Evolutionary conservation across 2,113 vertebrate species (phyloP), one percentile per base, ranked within the genome.

Genomic region (Pachycephala philippinensis): DNA sequence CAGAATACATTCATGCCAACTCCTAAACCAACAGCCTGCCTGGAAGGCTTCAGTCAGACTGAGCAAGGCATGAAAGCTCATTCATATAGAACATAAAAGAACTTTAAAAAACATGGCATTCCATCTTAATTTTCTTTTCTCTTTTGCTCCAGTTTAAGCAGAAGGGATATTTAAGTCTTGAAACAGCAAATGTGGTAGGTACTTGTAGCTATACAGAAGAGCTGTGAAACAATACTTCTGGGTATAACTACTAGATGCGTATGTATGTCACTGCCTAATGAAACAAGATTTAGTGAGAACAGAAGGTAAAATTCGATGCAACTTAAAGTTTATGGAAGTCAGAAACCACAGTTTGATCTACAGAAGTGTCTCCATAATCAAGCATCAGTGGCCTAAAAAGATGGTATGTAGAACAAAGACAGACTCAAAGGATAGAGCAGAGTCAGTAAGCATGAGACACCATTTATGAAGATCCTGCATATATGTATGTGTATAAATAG

Each of bases 401-500:
- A 84, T 18, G 15, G 10, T 21, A 54, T 37, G 45, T 57, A 54
- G 45, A 83, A 53, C 33, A 81, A 76, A 75, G 61, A 49, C 3
- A 86, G 45, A 37, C 10, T 27, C 15, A 72, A 65, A 28, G 31
- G 16, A 23, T 23, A 57, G 10, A 90, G 70, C 26, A 31, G 26
- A 44, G 23, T 33, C 30, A 6, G 23, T 15, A 82, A 64, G 35
- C 23, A 24, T 0, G 8, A 68, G 39, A 56, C 11, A 57, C 3
- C 14, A 24, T 22, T 54, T 54, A 28, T 6, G 7, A 26, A 45
- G 26, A 59, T 31, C 6, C 35, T 47, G 5, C 35, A 24, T 3
- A 39, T 4, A 83, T 2, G 4, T 6, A 54, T 0, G 1, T 11
- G 5, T 30, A 49, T 4, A 56, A 59, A 52, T 1, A 22, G 8